Percentiles rank a stretch among this genome's conserved stretches.
phyloP scores from a whole-genome alignment of 2,113 vertebrate species.

The human (Homo sapiens) region GRCh38 chrY:13932501-13933000 shows the following conservation, averaged over 20 bases:
- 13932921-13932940: fast-evolving
- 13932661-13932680: fast-evolving
- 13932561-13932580: fast-evolving
- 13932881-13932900: fast-evolving
- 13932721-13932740: fast-evolving
- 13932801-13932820: fast-evolving
- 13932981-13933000: fast-evolving
- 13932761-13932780: fast-evolving
- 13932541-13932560: not conserved
- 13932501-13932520: not conserved
- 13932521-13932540: fast-evolving
- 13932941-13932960: fast-evolving
- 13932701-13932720: no score
- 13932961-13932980: not conserved
- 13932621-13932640: fast-evolving
- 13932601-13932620: fast-evolving
- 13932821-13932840: not conserved
- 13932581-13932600: fast-evolving
- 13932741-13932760: not conserved
- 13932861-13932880: not conserved
- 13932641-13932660: not conserved
- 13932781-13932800: not conserved
- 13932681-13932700: fast-evolving
- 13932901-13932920: fast-evolving
- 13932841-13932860: not conserved